Base-by-base conservation (phyloP, 2,888 invertebrate species). In the Selenia dentaria region DNA sequence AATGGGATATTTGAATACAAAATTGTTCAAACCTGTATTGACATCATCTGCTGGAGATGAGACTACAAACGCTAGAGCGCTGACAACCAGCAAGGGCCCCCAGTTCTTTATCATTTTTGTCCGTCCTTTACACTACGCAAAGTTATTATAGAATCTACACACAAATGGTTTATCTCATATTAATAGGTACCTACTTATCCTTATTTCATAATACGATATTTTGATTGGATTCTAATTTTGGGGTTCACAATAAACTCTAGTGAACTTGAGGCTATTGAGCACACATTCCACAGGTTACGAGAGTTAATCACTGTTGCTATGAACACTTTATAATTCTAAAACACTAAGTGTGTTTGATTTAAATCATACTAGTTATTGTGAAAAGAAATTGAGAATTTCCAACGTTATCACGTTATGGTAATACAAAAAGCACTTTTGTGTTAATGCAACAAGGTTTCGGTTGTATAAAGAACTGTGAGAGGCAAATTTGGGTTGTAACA, bases 321-420 rank as follows among this genome's bases (percentile, higher is more conserved):
- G 42, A 78, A 79, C 81, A 82, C 79, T 74, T 72, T 51, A 61
- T 65, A n/a, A n/a, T n/a, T 74, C 73, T 56, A 51, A 62, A 79
- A 72, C 85, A 87, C 84, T 83, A 77, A 81, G 73, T 83, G 84
- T 86, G 81, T 78, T 73, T 70, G 61, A 67, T 64, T 78, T 67
- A 49, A 38, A 33, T 64, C 64, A 67, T 70, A 69, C 66, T 64
- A 66, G 62, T 64, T 69, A 69, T 68, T 68, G 53, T 67, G 61
- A 66, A 71, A 54, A 59, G 44, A 35, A 54, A 55, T 55, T 54
- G 35, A 31, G 39, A 41, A 61, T 61, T 64, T 67, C 43, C 56
- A 54, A 60, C 33, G 34, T 59, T 52, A 64, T 72, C 69, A 77
- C 70, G 68, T 65, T 31, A 34, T 63, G 53, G 26, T 20, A 26